Evolutionary conservation across 2,797 vertebrate genomes (phyloP).

Genomic region (Rachycentron canadum): DNA sequence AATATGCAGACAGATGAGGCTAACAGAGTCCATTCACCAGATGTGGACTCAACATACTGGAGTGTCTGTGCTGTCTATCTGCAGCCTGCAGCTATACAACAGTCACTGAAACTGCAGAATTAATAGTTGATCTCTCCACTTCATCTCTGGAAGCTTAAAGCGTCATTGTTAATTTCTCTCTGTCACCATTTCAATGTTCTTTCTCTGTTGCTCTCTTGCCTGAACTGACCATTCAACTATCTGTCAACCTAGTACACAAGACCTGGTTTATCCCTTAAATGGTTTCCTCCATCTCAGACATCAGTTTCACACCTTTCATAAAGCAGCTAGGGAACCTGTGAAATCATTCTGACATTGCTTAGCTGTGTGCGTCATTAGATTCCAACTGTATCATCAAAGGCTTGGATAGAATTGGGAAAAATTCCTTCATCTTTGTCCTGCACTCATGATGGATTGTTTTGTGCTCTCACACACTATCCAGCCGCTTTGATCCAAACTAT

Average conservation of each 20-base stretch:
- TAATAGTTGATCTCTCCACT: conserved; percentile 19
- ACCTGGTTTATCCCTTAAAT: conserved; percentile 41
- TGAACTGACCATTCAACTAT: conserved; percentile 30
- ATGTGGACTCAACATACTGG: conserved; percentile 73
- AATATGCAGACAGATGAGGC: conserved; percentile 63
- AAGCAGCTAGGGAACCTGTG: conserved; percentile 40
- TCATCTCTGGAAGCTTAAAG: conserved; percentile 30
- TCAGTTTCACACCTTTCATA: conserved; percentile 44
- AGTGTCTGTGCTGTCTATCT: conserved; percentile 57
- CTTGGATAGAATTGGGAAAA: conserved; percentile 33
- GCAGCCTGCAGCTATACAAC: conserved; percentile 56
- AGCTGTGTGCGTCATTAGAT: conserved; percentile 45
- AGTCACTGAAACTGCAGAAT: conserved; percentile 20
- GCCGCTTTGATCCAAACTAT: conserved; percentile 57
- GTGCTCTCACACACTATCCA: conserved; percentile 31
- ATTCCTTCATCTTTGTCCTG: conserved; percentile 44
- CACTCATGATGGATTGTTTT: conserved; percentile 41
- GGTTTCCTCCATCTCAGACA: conserved; percentile 35
- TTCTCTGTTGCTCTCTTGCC: conserved; percentile 11
- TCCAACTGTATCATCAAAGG: conserved; percentile 56
- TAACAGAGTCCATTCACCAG: conserved; percentile 63
- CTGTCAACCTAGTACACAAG: conserved; percentile 10
- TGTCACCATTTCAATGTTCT: background rate
- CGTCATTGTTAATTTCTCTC: conserved; percentile 29
- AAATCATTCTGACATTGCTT: conserved; percentile 40